Conservation (phyloP, 2,797 vertebrate genomes). For the Enteromius treurensis region DNA sequence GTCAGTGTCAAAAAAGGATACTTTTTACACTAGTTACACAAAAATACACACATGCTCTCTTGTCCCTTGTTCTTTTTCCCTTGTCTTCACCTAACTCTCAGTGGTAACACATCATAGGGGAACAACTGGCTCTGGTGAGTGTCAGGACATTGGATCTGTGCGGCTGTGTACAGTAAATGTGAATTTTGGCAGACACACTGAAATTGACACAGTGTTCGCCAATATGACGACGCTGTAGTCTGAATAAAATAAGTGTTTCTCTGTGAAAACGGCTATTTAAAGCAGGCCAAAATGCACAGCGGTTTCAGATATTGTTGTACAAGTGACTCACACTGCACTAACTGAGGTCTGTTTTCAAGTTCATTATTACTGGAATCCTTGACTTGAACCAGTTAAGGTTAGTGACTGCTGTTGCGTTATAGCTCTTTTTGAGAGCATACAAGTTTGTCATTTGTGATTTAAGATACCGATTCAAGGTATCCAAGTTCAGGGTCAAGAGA, state of each 20-base stretch:
- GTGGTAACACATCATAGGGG: conserved; percentile 32
- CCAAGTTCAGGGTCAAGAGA: conserved; percentile 3
- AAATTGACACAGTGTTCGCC: conserved; percentile 33
- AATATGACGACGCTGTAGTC: conserved; percentile 39
- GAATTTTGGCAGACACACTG: conserved; percentile 40
- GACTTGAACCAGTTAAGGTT: conserved; percentile 16
- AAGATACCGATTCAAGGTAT: not conserved
- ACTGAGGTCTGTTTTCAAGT: conserved; percentile 36
- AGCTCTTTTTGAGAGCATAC: not conserved
- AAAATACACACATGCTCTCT: not conserved
- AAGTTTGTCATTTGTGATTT: not conserved
- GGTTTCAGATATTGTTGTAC: conserved; percentile 36
- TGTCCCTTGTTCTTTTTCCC: not conserved
- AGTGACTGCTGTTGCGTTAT: not conserved
- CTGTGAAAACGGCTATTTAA: conserved; percentile 43
- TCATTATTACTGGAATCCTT: conserved; percentile 14
- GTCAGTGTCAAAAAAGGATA: not conserved
- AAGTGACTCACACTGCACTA: conserved; percentile 17
- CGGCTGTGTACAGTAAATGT: conserved; percentile 21
- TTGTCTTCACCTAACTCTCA: conserved; percentile 39
- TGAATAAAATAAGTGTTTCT: conserved; percentile 35
- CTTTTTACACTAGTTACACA: not conserved
- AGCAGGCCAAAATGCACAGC: conserved; percentile 30
- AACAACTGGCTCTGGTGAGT: conserved; percentile 35
- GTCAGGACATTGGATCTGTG: conserved; percentile 30